phyloP scores from a whole-genome alignment of 2,113 vertebrate species.

The Rousettus leschenaultii region DNA sequence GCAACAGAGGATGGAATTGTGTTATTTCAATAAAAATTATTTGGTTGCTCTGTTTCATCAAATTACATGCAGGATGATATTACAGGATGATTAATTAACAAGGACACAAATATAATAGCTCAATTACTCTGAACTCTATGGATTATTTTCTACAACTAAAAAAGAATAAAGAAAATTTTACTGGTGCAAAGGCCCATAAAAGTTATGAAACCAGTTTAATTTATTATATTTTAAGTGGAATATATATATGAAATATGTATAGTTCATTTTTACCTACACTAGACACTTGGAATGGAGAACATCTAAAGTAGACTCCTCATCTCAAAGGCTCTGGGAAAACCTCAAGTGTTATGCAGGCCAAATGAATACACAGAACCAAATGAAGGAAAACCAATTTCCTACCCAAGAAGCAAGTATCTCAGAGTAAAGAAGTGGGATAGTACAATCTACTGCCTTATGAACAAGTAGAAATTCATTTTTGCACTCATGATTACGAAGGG shows the following conservation, averaged over 20 bases:
- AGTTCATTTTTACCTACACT: constrained; percentile 2
- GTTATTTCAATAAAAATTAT: constrained; percentile 35
- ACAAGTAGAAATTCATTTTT: constrained; percentile 40
- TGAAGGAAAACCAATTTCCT: constrained; percentile 4
- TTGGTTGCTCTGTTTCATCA: constrained; percentile 28
- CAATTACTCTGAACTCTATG: background rate
- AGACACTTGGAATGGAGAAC: background rate
- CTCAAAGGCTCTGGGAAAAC: background rate
- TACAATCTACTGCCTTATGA: background rate
- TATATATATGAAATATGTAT: background rate
- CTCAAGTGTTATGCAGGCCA: background rate
- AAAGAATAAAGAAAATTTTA: constrained; percentile 26
- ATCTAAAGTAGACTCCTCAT: background rate
- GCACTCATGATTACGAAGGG: background rate
- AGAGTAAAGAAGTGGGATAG: background rate
- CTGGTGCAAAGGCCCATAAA: background rate
- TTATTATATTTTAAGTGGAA: background rate
- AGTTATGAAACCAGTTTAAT: background rate
- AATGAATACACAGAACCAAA: constrained; percentile 16
- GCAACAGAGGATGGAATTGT: background rate
- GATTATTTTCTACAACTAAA: constrained; percentile 8
- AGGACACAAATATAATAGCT: constrained; percentile 9
- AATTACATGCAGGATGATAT: constrained; percentile 40
- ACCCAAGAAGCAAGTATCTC: background rate
- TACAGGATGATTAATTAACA: constrained; percentile 46